Evolutionary conservation across 2,888 invertebrate species (phyloP).

Genomic region (Meghimatium bilineatum): DNA sequence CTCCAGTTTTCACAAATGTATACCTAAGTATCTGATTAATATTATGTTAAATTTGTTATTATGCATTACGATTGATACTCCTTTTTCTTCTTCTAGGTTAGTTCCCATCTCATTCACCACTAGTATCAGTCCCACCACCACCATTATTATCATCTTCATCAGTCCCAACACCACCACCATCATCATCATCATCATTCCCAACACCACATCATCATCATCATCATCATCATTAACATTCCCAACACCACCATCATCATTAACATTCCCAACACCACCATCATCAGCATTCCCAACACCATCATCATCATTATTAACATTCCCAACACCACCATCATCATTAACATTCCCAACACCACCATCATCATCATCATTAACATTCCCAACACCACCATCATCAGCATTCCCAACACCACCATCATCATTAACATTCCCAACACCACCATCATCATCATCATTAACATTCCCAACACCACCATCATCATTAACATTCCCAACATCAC

Average conservation of each 20-base stretch:
- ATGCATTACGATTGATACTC: too few relatives aligned
- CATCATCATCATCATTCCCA: too few relatives aligned
- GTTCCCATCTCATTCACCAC: too few relatives aligned
- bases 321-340: background rate
- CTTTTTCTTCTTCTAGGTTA: too few relatives aligned
- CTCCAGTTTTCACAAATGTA: too few relatives aligned
- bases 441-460: background rate
- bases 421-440: background rate
- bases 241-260: background rate
- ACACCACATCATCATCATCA: too few relatives aligned
- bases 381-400: background rate
- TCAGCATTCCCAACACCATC: background rate
- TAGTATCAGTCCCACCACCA: too few relatives aligned
- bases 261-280: background rate
- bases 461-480: background rate
- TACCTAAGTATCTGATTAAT: too few relatives aligned
- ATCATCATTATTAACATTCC: too few relatives aligned
- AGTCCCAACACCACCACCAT: too few relatives aligned
- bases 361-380: background rate
- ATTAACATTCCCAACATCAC: too few relatives aligned
- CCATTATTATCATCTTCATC: background rate
- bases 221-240: background rate
- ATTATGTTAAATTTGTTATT: too few relatives aligned
- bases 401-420: background rate
- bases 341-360: background rate